These are phyloP conservation scores for Kuschelorhynchus macadamiae DNA, from an alignment of 2,888 invertebrate species.

Conservation along the genomic window DNA sequence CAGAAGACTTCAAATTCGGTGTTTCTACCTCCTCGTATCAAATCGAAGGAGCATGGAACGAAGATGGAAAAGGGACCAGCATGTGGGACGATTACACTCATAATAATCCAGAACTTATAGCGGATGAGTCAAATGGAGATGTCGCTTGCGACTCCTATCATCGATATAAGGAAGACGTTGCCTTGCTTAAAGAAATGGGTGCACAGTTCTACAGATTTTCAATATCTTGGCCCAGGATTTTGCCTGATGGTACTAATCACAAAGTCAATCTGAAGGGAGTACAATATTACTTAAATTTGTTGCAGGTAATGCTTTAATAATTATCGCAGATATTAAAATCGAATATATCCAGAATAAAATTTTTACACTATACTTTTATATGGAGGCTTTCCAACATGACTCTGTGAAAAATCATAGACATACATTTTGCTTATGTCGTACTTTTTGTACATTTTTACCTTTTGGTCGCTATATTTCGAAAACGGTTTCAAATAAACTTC, in stretches of 20 bases:
- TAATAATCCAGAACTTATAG: slow-evolving; percentile 28
- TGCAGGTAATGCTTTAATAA: too few relatives aligned
- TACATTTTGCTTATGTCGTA: too few relatives aligned
- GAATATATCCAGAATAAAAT: too few relatives aligned
- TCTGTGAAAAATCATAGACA: too few relatives aligned
- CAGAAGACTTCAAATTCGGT: slow-evolving; percentile 61
- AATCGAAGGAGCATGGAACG: slow-evolving; percentile 66
- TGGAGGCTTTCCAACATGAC: too few relatives aligned
- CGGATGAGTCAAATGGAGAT: slow-evolving; percentile 68
- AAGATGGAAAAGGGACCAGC: slow-evolving; percentile 69
- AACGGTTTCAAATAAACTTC: too few relatives aligned
- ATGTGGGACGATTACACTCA: slow-evolving; percentile 33
- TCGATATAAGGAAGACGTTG: slow-evolving; percentile 74
- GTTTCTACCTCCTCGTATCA: slow-evolving; percentile 63
- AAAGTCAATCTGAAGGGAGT: slow-evolving; percentile 27
- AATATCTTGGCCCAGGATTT: slow-evolving; percentile 25
- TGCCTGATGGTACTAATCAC: slow-evolving; percentile 19
- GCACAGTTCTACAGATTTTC: slow-evolving; percentile 19
- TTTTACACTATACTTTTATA: too few relatives aligned
- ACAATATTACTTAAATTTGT: slow-evolving; percentile 17
- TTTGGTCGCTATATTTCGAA: too few relatives aligned
- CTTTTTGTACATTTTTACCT: too few relatives aligned
- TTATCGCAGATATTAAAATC: too few relatives aligned
- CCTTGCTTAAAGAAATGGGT: slow-evolving; percentile 72
- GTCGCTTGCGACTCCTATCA: slow-evolving; percentile 79